Evolutionary conservation across 2,888 invertebrate genomes (phyloP), one percentile per base, ranked within the genome.

Genomic region (Amphipyra berbera): DNA sequence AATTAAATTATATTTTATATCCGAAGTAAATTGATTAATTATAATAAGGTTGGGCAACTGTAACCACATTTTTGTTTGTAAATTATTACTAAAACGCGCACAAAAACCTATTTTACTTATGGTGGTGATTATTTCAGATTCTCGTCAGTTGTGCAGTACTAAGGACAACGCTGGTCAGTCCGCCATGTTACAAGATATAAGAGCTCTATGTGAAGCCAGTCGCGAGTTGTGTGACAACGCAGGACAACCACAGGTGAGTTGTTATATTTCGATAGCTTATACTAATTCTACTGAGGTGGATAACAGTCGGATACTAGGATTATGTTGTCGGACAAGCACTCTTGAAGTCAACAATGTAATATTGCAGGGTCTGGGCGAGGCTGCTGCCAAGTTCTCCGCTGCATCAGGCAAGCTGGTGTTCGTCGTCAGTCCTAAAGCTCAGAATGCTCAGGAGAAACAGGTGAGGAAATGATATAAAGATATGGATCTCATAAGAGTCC

Each of bases 361-460:
- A 9, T 55, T 63, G 0, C 70, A 89, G 90, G 82, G 76, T 42
- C 50, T 88, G 12, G 73, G 67, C 21, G 81, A 81, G 0, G 79
- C 83, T 0, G 81, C 86, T 0, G 68, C 74, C 0, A 84, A 81
- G 55, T 87, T 80, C 38, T 82, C 82, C 0, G 78, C 78, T 0
- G 84, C 87, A 0, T 84, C 89, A 0, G 83, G 82, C 10, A 85
- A 83, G 42, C 60, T 90, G 33, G 73, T 79, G 13, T 88, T 79
- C 67, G 66, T 79, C 9, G 73, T 82, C 52, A 80, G 79, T 40
- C 81, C 78, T 0, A 63, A 54, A 0, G 72, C 67, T 13, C 65
- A 75, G 5, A 66, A 66, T 2, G 50, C 60, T 2, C 79, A 73
- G 37, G 82, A 84, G 35, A 67, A 81, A 10, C 64, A 82, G 83